Evolutionary conservation across 2,888 invertebrate genomes (phyloP).

Genomic region (Watsonalla cultraria): DNA sequence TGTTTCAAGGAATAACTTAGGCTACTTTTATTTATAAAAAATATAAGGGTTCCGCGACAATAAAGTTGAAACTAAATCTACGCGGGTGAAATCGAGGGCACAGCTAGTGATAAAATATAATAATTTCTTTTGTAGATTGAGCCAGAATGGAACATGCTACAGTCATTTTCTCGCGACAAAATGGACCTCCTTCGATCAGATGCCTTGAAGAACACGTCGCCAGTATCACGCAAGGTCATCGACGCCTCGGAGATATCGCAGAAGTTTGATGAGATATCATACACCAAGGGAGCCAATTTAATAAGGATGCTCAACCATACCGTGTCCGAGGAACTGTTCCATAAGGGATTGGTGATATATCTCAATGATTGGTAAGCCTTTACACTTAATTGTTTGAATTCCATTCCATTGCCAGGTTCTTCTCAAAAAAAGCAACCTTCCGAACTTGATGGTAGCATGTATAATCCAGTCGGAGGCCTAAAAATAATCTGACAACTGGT

Average conservation of each 20-base stretch:
- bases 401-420: no score
- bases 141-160: constrained; percentile 76
- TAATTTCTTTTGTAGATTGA: constrained; percentile 71
- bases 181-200: constrained; percentile 76
- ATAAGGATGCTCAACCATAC: constrained; percentile 80
- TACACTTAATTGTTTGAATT: neutral
- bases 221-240: constrained; percentile 70
- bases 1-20: no score
- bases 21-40: no score
- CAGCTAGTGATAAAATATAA: no score
- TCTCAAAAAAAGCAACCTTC: no score
- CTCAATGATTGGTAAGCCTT: constrained; percentile 71
- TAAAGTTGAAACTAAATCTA: no score
- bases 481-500: no score
- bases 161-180: constrained; percentile 73
- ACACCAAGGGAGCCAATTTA: constrained; percentile 78
- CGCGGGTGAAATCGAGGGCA: no score
- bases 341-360: constrained; percentile 71
- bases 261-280: constrained; percentile 79
- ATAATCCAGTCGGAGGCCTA: no score
- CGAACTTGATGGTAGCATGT: no score
- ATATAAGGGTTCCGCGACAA: no score
- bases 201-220: constrained; percentile 74
- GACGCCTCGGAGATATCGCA: constrained; percentile 78
- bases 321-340: constrained; percentile 70